Evolutionary conservation across 2,113 vertebrate species (phyloP).

Genomic region (Channa argus): DNA sequence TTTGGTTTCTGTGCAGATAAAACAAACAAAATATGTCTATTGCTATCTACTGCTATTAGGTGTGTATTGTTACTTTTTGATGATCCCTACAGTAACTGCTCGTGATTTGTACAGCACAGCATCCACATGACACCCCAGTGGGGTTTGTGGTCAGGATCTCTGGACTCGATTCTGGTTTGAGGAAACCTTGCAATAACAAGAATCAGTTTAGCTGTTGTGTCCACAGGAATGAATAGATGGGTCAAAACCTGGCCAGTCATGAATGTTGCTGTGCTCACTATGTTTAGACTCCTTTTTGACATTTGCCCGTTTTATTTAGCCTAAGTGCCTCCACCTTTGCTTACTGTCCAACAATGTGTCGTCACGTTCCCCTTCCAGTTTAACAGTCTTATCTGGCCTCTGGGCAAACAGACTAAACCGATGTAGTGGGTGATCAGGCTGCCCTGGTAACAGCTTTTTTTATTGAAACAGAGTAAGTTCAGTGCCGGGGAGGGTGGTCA

Average conservation of each 20-base stretch:
- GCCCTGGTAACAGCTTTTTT: slow-evolving; percentile 50
- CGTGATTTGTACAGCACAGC: slow-evolving; percentile 30
- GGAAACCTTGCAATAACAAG: slow-evolving; percentile 1
- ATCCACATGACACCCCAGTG: slow-evolving; percentile 21
- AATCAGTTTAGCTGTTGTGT: neutral
- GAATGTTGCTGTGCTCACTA: slow-evolving; percentile 17
- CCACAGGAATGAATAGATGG: neutral
- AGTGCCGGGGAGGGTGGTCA: slow-evolving; percentile 8
- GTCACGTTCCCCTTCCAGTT: slow-evolving; percentile 67
- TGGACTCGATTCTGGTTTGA: slow-evolving; percentile 9
- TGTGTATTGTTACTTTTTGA: neutral
- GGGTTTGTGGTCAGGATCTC: neutral
- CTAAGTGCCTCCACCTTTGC: slow-evolving; percentile 34
- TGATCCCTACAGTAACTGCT: slow-evolving; percentile 44
- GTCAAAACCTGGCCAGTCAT: slow-evolving; percentile 33
- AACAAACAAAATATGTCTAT: too few species aligned
- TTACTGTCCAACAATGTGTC: slow-evolving; percentile 67
- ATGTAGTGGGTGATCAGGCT: slow-evolving; percentile 57
- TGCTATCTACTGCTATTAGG: too few species aligned
- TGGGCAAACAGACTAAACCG: slow-evolving; percentile 56
- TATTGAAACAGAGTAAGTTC: slow-evolving; percentile 37
- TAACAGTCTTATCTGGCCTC: slow-evolving; percentile 63
- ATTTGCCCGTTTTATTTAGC: slow-evolving; percentile 34
- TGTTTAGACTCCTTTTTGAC: slow-evolving; percentile 44
- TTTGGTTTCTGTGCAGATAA: too few species aligned